These are phyloP conservation scores for Saccostrea cuccullata DNA, from an alignment of 1,140 invertebrate species.

Conservation along the genomic window DNA sequence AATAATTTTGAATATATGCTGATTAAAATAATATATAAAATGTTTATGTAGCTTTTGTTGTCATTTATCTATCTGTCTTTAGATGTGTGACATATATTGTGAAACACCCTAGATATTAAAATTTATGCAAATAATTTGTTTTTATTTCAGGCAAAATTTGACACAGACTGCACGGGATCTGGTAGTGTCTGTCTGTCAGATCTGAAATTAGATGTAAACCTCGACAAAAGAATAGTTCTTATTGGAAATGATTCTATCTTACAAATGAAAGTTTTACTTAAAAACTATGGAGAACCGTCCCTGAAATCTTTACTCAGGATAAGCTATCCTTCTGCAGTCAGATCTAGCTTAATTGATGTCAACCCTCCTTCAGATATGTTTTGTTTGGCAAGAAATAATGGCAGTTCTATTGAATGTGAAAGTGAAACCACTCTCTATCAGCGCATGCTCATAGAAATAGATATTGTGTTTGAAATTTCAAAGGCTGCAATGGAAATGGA, in stretches of 20 bases:
- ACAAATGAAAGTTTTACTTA: neutral
- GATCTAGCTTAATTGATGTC: neutral
- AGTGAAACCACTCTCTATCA: neutral
- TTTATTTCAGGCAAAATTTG: neutral
- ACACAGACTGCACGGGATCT: neutral
- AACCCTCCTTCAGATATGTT: neutral
- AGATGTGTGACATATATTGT: too few relatives aligned
- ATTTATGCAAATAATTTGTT: neutral
- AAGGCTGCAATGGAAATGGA: neutral
- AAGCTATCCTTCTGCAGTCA: neutral
- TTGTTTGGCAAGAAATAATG: neutral
- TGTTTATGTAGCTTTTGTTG: too few relatives aligned
- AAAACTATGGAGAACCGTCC: neutral
- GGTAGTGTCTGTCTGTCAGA: neutral
- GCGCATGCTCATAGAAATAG: neutral
- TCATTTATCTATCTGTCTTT: too few relatives aligned
- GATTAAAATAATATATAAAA: too few relatives aligned
- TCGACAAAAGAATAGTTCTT: neutral
- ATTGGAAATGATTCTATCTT: constrained; percentile 1
- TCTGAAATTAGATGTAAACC: neutral
- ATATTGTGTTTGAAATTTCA: neutral
- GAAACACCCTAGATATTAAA: too few relatives aligned
- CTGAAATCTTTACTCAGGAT: neutral
- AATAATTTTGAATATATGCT: too few relatives aligned
- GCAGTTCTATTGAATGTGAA: neutral